Conservation (phyloP, 2,888 invertebrate genomes). For the Chouioia cunea region DNA sequence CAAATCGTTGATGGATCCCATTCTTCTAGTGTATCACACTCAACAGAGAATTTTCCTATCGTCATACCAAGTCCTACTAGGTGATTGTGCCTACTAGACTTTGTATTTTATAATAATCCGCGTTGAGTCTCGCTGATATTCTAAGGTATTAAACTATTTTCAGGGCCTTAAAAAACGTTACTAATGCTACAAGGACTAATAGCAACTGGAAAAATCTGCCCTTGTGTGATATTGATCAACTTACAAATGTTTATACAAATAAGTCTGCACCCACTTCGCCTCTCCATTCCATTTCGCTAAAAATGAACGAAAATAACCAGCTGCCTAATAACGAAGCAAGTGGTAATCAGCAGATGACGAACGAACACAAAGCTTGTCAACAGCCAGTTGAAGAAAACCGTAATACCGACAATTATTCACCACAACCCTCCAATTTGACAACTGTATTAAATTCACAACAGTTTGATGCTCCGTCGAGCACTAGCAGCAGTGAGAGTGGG, state of each 20-base stretch:
- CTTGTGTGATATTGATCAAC: conserved; percentile 56
- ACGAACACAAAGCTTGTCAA: conserved; percentile 50
- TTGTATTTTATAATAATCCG: neutral
- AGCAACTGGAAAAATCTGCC: conserved; percentile 54
- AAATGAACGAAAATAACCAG: conserved; percentile 54
- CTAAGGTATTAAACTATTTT: neutral
- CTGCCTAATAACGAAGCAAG: conserved; percentile 46
- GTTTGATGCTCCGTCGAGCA: conserved; percentile 59
- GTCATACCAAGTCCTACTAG: conserved; percentile 53
- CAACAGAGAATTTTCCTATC: conserved; percentile 52
- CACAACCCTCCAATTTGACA: conserved; percentile 56
- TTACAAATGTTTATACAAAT: conserved; percentile 53
- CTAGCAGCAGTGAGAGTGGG: conserved; percentile 68
- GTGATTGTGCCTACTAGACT: conserved; percentile 51
- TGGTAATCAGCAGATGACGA: conserved; percentile 43
- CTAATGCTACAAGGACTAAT: conserved; percentile 34
- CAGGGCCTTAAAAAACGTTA: conserved; percentile 53
- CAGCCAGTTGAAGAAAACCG: conserved; percentile 54
- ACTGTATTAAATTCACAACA: conserved; percentile 62
- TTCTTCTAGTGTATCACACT: conserved; percentile 51
- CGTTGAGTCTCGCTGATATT: too few species aligned
- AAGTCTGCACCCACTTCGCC: conserved; percentile 58
- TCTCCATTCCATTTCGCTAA: conserved; percentile 53
- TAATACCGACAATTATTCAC: conserved; percentile 50
- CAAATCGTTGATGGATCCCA: conserved; percentile 53